Percentiles rank a stretch among this genome's conserved stretches.
These are phyloP conservation scores for Penaeus monodon DNA, from an alignment of 2,888 invertebrate genomes.

Conservation along the genomic window DNA sequence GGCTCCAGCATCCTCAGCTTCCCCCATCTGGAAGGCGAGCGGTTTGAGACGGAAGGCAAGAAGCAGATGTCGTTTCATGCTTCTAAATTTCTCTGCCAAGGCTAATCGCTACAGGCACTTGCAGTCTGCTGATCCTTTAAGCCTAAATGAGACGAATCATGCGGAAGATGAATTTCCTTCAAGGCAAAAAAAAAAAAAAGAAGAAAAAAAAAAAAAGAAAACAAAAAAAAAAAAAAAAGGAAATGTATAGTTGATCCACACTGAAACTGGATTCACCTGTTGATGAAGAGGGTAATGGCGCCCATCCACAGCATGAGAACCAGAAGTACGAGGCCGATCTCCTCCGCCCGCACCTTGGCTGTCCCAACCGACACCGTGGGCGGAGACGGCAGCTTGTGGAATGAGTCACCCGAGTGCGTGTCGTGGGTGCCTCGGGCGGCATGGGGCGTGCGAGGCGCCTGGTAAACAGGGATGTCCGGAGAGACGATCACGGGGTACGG, in stretches of 20 bases:
- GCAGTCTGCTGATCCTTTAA: no score
- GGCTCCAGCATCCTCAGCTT: constrained; percentile 64
- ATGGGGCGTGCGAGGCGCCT: constrained; percentile 13
- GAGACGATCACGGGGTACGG: constrained; percentile 43
- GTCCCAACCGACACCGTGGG: constrained; percentile 48
- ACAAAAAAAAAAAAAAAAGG: no score
- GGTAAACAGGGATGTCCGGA: constrained; percentile 17
- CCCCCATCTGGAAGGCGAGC: constrained; percentile 56
- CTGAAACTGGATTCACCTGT: constrained; percentile 75
- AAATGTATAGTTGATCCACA: no score
- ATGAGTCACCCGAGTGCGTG: not conserved
- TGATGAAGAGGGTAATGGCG: constrained; percentile 88
- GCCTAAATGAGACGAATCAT: no score
- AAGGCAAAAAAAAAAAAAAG: no score
- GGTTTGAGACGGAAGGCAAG: not conserved
- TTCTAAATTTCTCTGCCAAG: not conserved
- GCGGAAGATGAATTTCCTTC: no score
- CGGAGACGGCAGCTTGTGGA: constrained; percentile 46
- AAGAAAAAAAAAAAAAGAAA: no score
- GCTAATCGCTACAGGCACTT: not conserved
- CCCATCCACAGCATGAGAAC: constrained; percentile 87
- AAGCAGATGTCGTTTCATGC: not conserved
- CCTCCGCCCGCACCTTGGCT: constrained; percentile 85
- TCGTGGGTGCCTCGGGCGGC: not conserved
- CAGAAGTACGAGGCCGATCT: constrained; percentile 88